Conservation (phyloP, 1,140 invertebrate genomes). For the Aphidius gifuensis region DNA sequence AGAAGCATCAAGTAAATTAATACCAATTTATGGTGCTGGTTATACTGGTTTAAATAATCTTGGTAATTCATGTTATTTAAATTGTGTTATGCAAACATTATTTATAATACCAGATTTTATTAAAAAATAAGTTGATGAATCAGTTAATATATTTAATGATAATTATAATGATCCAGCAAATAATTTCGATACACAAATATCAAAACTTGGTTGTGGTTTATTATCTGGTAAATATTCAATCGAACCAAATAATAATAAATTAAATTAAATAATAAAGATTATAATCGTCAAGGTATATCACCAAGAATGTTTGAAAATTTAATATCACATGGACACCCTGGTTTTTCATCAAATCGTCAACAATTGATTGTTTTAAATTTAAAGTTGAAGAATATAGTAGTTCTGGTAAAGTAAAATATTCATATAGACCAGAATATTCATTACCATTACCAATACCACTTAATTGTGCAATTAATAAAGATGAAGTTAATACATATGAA, state of each 20-base stretch:
- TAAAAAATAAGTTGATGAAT: constrained; percentile 41
- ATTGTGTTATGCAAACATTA: constrained; percentile 88
- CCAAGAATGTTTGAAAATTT: constrained; percentile 92
- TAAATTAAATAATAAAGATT: too few relatives aligned
- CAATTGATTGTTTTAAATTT: constrained; percentile 86
- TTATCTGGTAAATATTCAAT: too few relatives aligned
- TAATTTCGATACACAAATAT: too few relatives aligned
- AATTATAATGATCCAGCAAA: too few relatives aligned
- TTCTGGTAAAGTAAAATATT: constrained; percentile 80
- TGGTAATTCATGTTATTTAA: constrained; percentile 98
- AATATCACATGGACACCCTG: constrained; percentile 85
- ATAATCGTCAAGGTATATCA: constrained; percentile 30
- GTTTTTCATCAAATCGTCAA: constrained; percentile 93
- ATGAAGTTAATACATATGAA: constrained; percentile 68
- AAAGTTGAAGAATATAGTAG: constrained; percentile 85
- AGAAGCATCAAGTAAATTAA: constrained; percentile 83
- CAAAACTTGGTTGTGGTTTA: too few relatives aligned
- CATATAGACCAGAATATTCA: constrained; percentile 34
- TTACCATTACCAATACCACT: constrained; percentile 83
- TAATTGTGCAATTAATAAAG: constrained; percentile 73
- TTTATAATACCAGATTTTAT: constrained; percentile 89
- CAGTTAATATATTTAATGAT: too few relatives aligned
- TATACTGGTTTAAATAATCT: constrained; percentile 93
- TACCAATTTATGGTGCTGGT: constrained; percentile 86
- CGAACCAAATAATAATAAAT: too few relatives aligned